These are phyloP conservation scores for Chironomus riparius DNA, from an alignment of 2,888 invertebrate species.

Conservation along the genomic window DNA sequence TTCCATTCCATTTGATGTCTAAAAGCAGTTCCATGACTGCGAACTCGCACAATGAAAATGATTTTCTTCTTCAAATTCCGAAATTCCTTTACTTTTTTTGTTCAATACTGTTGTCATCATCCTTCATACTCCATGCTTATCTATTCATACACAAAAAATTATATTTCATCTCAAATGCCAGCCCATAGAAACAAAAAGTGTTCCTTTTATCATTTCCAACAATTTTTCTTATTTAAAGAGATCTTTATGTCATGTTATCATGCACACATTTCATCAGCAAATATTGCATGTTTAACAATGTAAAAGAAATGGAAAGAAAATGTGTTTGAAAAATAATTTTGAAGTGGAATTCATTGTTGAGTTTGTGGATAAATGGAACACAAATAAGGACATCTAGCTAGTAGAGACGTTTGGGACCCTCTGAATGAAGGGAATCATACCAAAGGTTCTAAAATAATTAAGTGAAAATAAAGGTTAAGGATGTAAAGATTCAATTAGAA, in stretches of 20 bases:
- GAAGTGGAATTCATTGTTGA: neutral
- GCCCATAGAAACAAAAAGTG: neutral
- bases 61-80: neutral
- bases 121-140: neutral
- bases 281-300: too few relatives aligned
- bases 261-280: neutral
- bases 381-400: too few relatives aligned
- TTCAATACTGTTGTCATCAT: too few relatives aligned
- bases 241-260: neutral
- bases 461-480: too few relatives aligned
- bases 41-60: neutral
- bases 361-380: too few relatives aligned
- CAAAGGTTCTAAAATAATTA: too few relatives aligned
- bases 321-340: neutral
- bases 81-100: neutral
- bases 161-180: neutral
- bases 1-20: neutral
- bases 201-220: neutral
- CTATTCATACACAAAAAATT: neutral
- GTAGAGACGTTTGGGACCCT: too few relatives aligned
- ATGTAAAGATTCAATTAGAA: too few relatives aligned
- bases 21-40: neutral
- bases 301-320: too few relatives aligned
- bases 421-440: too few relatives aligned
- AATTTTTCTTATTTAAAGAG: too few relatives aligned